Conservation (phyloP, 2,888 invertebrate genomes). For the Catotricha subobsoleta region DNA sequence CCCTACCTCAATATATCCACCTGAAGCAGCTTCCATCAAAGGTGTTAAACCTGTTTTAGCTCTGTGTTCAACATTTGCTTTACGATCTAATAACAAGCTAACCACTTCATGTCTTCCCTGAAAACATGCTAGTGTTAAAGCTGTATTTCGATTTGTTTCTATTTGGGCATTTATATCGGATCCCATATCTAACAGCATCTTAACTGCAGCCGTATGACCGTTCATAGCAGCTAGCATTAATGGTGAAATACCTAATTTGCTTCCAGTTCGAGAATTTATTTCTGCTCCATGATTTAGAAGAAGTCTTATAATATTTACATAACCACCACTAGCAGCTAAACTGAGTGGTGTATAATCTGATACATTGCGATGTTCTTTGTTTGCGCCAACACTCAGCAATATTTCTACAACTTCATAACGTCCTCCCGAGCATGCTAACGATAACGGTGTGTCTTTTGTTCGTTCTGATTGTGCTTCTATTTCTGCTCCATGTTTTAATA, state of each 20-base stretch:
- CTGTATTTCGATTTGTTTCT: conserved; percentile 97
- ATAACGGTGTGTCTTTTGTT: conserved; percentile 96
- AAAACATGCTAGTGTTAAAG: conserved; percentile 94
- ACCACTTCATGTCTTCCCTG: conserved; percentile 99
- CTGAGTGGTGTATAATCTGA: conserved; percentile 99
- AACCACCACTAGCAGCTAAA: conserved; percentile 94
- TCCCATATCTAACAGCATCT: conserved; percentile 87
- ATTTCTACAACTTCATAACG: conserved; percentile 91
- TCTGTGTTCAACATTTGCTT: conserved; percentile 97
- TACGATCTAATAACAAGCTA: conserved; percentile 81
- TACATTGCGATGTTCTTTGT: conserved; percentile 96
- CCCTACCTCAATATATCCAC: conserved; percentile 97
- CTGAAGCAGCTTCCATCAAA: conserved; percentile 98
- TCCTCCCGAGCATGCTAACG: conserved; percentile 93
- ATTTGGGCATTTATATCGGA: conserved; percentile 99
- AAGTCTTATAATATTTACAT: conserved; percentile 93
- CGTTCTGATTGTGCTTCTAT: conserved; percentile 97
- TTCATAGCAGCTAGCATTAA: conserved; percentile 99
- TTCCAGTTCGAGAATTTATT: conserved; percentile 93
- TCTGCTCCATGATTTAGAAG: conserved; percentile 88
- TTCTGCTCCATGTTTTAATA: conserved; percentile 87
- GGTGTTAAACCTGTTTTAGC: conserved; percentile 98
- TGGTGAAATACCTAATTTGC: conserved; percentile 94
- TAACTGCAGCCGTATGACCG: conserved; percentile 89
- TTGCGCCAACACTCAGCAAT: conserved; percentile 71